Percentiles rank a stretch among this genome's conserved stretches.
Conservation (phyloP, 2,888 invertebrate species). For the Nowickia ferox region DNA sequence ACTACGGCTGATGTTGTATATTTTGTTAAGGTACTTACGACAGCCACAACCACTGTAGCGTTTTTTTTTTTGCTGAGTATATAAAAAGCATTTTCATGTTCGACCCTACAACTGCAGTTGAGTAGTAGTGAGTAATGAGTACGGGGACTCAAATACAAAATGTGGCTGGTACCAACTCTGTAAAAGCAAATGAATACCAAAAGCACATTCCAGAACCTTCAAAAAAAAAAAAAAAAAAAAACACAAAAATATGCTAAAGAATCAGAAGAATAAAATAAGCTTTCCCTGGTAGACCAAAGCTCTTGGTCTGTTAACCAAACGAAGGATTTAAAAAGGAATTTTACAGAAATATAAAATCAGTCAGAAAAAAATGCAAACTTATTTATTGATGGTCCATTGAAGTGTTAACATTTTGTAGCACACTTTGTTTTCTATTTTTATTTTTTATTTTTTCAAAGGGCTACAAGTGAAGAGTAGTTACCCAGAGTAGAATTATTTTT, state of each 20-base stretch:
- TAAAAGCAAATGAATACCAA: constrained; percentile 51
- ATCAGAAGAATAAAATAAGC: constrained; percentile 27
- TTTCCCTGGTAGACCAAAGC: constrained; percentile 31
- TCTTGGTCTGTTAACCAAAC: constrained; percentile 36
- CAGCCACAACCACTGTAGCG: constrained; percentile 49
- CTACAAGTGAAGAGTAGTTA: constrained; percentile 40
- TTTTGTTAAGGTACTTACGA: constrained; percentile 65
- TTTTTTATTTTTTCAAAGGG: constrained; percentile 3
- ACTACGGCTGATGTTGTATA: constrained; percentile 17
- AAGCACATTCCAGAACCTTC: constrained; percentile 50
- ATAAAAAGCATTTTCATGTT: constrained; percentile 69
- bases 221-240: background rate
- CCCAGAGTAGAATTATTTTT: constrained; percentile 42
- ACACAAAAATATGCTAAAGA: constrained; percentile 1
- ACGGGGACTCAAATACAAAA: constrained; percentile 31
- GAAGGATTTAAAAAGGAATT: constrained; percentile 42
- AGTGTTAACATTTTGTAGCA: constrained; percentile 53
- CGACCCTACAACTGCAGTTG: constrained; percentile 37
- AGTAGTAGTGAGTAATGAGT: constrained; percentile 40
- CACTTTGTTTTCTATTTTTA: constrained; percentile 4
- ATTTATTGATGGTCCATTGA: constrained; percentile 58
- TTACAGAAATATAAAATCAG: constrained; percentile 33
- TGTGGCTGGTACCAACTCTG: constrained; percentile 37
- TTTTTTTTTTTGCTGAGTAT: constrained; percentile 20
- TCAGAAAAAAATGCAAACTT: constrained; percentile 30